Evolutionary conservation across 2,113 vertebrate genomes (phyloP).

Genomic region (Phycodurus eques): DNA sequence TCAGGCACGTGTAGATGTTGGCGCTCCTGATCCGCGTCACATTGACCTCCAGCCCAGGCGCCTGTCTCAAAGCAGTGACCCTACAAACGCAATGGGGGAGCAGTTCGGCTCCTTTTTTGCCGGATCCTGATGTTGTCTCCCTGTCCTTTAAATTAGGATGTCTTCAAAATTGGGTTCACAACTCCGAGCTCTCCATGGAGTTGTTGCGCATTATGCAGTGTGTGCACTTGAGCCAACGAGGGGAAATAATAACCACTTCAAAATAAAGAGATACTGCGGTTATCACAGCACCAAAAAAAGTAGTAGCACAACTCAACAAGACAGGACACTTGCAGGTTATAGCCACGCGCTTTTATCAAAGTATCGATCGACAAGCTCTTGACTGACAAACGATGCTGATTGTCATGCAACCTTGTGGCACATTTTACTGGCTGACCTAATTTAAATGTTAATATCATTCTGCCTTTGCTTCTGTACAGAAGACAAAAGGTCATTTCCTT

Average conservation of each 20-base stretch:
- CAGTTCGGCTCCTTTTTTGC: not conserved
- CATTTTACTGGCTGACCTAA: constrained; percentile 4
- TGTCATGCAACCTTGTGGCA: constrained; percentile 7
- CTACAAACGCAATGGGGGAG: constrained; percentile 17
- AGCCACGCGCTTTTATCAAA: constrained; percentile 7
- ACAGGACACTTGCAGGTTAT: not conserved
- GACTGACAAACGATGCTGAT: constrained; percentile 11
- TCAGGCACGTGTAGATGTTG: constrained; percentile 67
- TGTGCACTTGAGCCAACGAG: constrained; percentile 30
- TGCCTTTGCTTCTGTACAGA: not conserved
- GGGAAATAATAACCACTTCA: constrained; percentile 18
- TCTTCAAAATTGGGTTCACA: constrained; percentile 66
- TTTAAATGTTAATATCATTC: constrained; percentile 16
- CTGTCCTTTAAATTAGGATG: constrained; percentile 58
- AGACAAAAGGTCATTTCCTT: constrained; percentile 10
- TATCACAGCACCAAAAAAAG: constrained; percentile 4
- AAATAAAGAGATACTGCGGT: constrained; percentile 3
- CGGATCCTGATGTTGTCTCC: constrained; percentile 33
- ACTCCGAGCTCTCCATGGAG: constrained; percentile 48
- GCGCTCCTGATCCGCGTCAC: constrained; percentile 51
- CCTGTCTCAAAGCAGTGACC: constrained; percentile 58
- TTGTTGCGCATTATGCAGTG: constrained; percentile 56
- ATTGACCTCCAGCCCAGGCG: constrained; percentile 45
- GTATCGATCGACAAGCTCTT: constrained; percentile 12
- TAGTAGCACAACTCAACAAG: not conserved